Conservation (phyloP, 2,113 vertebrate species). For the Oncorhynchus nerka region DNA sequence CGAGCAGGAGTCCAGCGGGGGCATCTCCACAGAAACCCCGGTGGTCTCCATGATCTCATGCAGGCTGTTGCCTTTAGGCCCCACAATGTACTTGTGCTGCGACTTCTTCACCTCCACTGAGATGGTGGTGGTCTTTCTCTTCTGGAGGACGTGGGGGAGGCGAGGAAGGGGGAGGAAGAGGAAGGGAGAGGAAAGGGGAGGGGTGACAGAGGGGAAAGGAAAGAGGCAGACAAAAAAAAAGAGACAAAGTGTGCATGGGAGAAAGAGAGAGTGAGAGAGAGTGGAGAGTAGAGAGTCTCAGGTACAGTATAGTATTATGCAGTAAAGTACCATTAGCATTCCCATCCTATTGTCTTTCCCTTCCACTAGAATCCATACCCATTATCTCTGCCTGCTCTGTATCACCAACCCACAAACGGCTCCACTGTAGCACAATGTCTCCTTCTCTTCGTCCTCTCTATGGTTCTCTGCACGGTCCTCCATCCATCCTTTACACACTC, state of each 20-base stretch:
- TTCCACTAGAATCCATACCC: slow-evolving; percentile 51
- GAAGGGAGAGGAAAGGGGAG: not conserved
- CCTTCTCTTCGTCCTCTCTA: not conserved
- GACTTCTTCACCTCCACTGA: slow-evolving; percentile 80
- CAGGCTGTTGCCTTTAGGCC: slow-evolving; percentile 77
- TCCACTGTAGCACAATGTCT: slow-evolving; percentile 21
- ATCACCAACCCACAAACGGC: not conserved
- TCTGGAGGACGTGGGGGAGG: slow-evolving; percentile 53
- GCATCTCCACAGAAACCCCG: slow-evolving; percentile 77
- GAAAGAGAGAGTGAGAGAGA: not conserved
- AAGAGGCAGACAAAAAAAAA: not conserved
- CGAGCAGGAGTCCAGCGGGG: slow-evolving; percentile 70
- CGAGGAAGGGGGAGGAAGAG: not conserved
- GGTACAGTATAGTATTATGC: not conserved
- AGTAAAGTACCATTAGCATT: slow-evolving; percentile 37
- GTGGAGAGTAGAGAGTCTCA: not conserved
- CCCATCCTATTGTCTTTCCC: slow-evolving; percentile 46
- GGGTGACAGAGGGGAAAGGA: not conserved
- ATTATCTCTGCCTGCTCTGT: slow-evolving; percentile 34
- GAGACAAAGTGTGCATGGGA: not conserved
- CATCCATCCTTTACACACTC: no score
- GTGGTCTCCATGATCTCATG: slow-evolving; percentile 79
- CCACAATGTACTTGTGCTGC: slow-evolving; percentile 80
- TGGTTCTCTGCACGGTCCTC: not conserved
- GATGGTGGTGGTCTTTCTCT: slow-evolving; percentile 78